phyloP scores from a whole-genome alignment of 2,797 vertebrate species.

The Vultur gryphus region DNA sequence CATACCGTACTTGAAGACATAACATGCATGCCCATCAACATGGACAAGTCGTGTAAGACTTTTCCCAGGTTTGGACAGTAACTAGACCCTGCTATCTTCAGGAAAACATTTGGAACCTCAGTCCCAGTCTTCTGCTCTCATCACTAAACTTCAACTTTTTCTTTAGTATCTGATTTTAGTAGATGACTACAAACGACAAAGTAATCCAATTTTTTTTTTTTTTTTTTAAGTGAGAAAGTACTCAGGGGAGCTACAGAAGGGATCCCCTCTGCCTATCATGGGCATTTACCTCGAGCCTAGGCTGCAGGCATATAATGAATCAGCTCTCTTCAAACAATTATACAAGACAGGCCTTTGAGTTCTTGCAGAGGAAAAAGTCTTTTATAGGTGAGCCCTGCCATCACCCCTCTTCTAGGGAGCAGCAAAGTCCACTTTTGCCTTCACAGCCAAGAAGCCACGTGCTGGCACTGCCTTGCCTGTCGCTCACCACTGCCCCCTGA shows the following conservation, averaged over 20 bases:
- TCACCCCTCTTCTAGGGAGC: not conserved
- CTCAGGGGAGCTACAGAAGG: not conserved
- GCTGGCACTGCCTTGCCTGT: not conserved
- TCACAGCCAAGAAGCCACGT: not conserved
- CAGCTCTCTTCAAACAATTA: not conserved
- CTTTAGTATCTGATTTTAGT: not conserved
- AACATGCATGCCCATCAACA: not conserved
- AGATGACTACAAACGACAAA: not conserved
- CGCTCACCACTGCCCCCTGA: not conserved
- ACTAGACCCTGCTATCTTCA: not conserved
- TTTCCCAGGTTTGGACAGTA: not conserved
- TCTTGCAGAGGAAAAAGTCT: not conserved
- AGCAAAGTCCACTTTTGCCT: not conserved
- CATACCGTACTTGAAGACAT: not conserved
- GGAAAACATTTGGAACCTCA: not conserved
- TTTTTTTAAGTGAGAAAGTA: not conserved
- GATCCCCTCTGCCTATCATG: not conserved
- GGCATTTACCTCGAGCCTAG: fast-evolving
- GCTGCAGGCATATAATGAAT: not conserved
- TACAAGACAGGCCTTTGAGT: not conserved
- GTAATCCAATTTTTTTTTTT: not conserved
- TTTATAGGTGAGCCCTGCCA: not conserved
- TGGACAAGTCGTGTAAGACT: not conserved
- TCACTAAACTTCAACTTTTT: not conserved
- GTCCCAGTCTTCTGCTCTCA: not conserved